phyloP scores from a whole-genome alignment of 2,797 vertebrate species.

The Mallotus villosus region DNA sequence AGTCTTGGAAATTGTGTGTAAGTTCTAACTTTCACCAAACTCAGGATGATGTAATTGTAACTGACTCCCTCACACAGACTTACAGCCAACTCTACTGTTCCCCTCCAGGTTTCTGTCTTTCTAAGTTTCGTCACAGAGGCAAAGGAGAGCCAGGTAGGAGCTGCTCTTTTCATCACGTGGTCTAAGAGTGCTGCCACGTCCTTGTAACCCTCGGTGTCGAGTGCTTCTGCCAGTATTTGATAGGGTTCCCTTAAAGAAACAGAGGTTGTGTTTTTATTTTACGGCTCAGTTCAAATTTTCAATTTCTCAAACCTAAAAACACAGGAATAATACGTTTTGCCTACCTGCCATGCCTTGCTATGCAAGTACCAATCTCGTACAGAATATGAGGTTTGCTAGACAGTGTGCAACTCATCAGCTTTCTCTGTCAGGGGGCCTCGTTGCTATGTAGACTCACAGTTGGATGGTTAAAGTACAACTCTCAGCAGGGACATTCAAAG shows the following conservation, averaged over 20 bases:
- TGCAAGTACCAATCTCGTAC: too few relatives aligned
- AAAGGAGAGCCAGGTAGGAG: constrained; percentile 56
- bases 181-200: not conserved
- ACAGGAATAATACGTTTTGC: too few relatives aligned
- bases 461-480: too few relatives aligned
- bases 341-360: too few relatives aligned
- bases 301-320: not conserved
- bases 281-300: not conserved
- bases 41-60: not conserved
- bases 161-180: constrained; percentile 23
- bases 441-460: too few relatives aligned
- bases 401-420: too few relatives aligned
- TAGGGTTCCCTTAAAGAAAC: not conserved
- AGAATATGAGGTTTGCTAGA: too few relatives aligned
- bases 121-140: constrained; percentile 41
- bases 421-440: too few relatives aligned
- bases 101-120: constrained; percentile 61
- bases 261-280: not conserved
- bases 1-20: too few relatives aligned
- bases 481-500: too few relatives aligned
- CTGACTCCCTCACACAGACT: not conserved
- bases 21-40: not conserved
- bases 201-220: not conserved
- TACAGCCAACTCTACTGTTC: constrained; percentile 28
- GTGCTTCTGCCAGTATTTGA: constrained; percentile 3